These are phyloP conservation scores for Rhodinocichla rosea DNA, from an alignment of 2,113 vertebrate genomes.

Conservation along the genomic window DNA sequence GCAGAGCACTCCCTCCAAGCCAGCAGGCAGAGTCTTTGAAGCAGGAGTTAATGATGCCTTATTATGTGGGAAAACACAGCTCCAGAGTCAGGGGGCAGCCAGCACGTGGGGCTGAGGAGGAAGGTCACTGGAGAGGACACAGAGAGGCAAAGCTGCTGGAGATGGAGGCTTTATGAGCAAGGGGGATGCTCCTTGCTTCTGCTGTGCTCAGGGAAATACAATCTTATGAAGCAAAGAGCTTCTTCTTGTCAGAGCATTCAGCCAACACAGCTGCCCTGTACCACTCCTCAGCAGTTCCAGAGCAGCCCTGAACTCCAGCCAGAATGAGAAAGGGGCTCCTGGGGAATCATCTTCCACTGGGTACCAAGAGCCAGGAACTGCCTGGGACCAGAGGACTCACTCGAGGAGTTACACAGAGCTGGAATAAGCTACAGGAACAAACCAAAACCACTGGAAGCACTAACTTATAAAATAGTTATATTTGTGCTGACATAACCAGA, in stretches of 20 bases:
- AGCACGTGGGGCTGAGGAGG: accelerated
- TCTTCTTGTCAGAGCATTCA: not conserved
- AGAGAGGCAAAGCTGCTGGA: not conserved
- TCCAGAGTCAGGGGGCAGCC: not conserved
- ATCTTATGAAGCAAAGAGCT: not conserved
- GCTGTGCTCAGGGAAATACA: not conserved
- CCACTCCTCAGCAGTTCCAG: not conserved
- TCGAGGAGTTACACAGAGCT: not conserved
- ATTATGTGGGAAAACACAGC: not conserved
- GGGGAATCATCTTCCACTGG: not conserved
- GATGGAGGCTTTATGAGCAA: not conserved
- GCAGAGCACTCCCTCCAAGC: not conserved
- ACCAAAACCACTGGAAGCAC: not conserved
- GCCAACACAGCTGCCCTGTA: not conserved
- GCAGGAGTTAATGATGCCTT: not conserved
- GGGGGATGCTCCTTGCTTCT: not conserved
- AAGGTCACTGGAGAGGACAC: not conserved
- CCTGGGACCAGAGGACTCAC: not conserved
- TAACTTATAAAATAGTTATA: constrained; percentile 16
- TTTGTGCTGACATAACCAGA: constrained; percentile 34
- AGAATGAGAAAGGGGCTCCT: not conserved
- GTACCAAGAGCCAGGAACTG: not conserved
- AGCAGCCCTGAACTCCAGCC: not conserved
- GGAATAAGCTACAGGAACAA: not conserved
- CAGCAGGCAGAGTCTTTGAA: not conserved